These are phyloP conservation scores for Psilopogon haemacephalus DNA, from an alignment of 2,113 vertebrate genomes.

Conservation along the genomic window DNA sequence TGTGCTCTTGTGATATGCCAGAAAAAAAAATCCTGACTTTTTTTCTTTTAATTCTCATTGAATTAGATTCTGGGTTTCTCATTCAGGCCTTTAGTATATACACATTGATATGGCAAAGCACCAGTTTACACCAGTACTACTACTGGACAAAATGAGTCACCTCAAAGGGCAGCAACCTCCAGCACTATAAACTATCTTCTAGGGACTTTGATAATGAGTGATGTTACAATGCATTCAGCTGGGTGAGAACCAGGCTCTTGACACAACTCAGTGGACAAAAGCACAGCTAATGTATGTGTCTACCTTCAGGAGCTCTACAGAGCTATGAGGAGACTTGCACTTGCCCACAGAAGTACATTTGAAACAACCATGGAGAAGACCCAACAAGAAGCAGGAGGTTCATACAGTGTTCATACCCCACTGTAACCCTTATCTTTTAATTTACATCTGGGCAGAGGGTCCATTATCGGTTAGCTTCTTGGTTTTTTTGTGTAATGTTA, in stretches of 20 bases:
- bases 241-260: neutral
- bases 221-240: neutral
- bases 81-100: neutral
- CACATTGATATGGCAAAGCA: neutral
- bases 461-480: no score
- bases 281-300: no score
- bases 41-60: no score
- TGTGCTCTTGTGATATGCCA: neutral
- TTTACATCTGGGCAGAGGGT: no score
- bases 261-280: neutral
- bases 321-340: neutral
- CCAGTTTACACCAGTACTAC: neutral
- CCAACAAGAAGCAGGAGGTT: neutral
- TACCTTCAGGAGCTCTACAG: neutral
- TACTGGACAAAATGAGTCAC: neutral
- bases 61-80: neutral
- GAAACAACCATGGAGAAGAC: neutral
- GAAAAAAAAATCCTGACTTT: neutral
- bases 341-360: neutral
- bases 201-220: neutral
- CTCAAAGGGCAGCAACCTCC: neutral
- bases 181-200: neutral
- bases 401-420: neutral
- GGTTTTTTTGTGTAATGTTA: no score
- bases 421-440: no score